Percentiles rank a stretch among this genome's conserved stretches.
Conservation (phyloP, 2,113 vertebrate genomes). For the Sturnira hondurensis region DNA sequence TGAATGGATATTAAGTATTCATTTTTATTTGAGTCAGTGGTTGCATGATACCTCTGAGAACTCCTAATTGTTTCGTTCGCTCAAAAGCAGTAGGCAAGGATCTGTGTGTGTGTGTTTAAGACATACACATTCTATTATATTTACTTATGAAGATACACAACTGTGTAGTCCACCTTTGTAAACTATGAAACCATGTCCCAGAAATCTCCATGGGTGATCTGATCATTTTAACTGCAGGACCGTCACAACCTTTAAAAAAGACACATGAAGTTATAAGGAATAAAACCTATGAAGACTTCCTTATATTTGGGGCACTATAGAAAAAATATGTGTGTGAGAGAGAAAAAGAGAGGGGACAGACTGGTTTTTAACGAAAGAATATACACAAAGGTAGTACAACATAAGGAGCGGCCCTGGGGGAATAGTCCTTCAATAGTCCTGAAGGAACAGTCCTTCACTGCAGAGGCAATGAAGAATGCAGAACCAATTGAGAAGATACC, state of each 20-base stretch:
- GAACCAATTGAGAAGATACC: neutral
- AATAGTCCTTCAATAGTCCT: too few relatives aligned
- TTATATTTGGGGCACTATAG: neutral
- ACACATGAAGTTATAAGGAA: neutral
- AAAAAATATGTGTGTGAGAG: neutral
- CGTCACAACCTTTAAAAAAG: neutral
- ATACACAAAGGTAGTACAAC: neutral
- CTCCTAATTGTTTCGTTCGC: neutral
- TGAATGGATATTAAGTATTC: neutral
- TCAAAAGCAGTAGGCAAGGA: neutral
- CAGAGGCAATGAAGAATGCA: neutral
- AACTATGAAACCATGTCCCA: neutral
- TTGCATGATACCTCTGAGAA: neutral
- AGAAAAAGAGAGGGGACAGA: neutral
- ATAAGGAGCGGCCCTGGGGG: neutral
- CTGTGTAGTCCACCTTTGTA: neutral
- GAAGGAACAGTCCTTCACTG: too few relatives aligned
- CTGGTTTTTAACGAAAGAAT: neutral
- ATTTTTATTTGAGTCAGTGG: constrained; percentile 1
- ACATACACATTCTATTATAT: neutral
- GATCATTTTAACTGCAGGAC: neutral
- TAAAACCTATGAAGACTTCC: neutral
- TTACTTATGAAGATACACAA: neutral
- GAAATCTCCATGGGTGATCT: neutral
- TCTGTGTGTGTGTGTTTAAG: neutral